Evolutionary conservation across 2,113 vertebrate genomes (phyloP).

Genomic region (Oxyura jamaicensis): DNA sequence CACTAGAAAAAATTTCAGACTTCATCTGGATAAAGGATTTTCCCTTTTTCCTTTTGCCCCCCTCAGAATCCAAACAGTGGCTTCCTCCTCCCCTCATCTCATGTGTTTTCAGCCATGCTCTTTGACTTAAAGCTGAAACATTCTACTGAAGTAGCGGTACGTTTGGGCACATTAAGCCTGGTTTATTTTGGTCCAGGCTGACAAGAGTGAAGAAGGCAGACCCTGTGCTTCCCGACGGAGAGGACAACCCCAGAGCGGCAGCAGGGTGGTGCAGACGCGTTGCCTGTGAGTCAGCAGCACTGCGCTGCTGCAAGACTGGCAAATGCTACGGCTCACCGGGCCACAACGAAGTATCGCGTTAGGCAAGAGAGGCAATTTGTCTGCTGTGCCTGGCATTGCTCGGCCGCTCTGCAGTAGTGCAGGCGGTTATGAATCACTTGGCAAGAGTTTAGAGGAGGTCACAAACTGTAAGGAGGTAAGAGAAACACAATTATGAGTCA

Average conservation of each 20-base stretch:
- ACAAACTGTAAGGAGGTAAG: not conserved
- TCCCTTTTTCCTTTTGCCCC: not conserved
- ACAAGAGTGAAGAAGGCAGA: not conserved
- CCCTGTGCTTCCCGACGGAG: not conserved
- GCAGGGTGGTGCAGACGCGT: accelerated
- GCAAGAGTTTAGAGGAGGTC: not conserved
- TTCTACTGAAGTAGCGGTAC: not conserved
- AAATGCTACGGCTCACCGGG: not conserved
- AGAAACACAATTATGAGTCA: not conserved
- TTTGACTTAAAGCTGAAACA: not conserved
- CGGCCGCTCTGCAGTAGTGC: not conserved
- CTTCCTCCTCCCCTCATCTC: not conserved
- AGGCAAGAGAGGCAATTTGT: not conserved
- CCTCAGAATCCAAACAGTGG: not conserved
- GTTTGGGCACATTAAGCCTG: not conserved
- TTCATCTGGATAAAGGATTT: not conserved
- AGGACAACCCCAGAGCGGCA: not conserved
- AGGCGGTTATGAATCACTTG: not conserved
- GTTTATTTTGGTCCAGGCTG: not conserved
- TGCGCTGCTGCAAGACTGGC: not conserved
- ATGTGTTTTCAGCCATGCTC: not conserved
- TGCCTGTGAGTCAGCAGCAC: not conserved
- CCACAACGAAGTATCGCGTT: not conserved
- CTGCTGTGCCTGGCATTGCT: not conserved
- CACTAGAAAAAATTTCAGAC: not conserved